Evolutionary conservation across 2,797 vertebrate species (phyloP).

Genomic region (Bradypus variegatus): DNA sequence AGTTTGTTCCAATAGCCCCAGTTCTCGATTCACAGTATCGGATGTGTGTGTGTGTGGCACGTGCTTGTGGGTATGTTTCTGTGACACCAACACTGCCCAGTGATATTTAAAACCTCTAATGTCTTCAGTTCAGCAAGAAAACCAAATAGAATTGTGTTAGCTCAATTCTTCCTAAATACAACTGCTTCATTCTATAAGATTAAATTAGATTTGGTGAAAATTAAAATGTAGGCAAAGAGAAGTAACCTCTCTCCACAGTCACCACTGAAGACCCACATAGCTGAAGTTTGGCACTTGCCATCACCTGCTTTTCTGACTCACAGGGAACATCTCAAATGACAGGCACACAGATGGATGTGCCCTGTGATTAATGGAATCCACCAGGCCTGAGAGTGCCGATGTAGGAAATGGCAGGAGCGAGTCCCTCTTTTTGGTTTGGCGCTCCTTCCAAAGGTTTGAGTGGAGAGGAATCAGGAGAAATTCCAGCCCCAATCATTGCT

Average conservation of each 20-base stretch:
- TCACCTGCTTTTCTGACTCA: conserved; percentile 30
- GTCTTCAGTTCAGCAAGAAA: not conserved
- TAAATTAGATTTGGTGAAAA: not conserved
- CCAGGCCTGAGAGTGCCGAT: not conserved
- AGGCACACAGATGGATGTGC: conserved; percentile 53
- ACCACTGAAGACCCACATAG: not conserved
- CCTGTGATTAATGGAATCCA: conserved; percentile 51
- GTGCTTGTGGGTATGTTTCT: not conserved
- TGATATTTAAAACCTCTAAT: not conserved
- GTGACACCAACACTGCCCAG: not conserved
- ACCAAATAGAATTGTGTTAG: not conserved
- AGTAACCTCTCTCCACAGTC: not conserved
- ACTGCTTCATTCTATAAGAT: not conserved
- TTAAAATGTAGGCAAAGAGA: conserved; percentile 6
- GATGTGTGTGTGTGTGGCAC: not conserved
- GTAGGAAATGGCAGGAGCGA: not conserved
- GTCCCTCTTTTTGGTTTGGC: not conserved
- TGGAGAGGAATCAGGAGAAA: not conserved
- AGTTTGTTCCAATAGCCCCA: not conserved
- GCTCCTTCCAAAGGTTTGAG: conserved; percentile 18
- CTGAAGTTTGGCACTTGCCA: conserved; percentile 14
- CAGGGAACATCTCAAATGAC: conserved; percentile 37
- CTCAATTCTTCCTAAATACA: not conserved
- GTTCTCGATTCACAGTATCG: not conserved
- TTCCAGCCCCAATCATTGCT: not conserved